Percentiles rank a stretch among this genome's conserved stretches.
phyloP scores from a whole-genome alignment of 1,140 invertebrate species.

The Maconellicoccus hirsutus region DNA sequence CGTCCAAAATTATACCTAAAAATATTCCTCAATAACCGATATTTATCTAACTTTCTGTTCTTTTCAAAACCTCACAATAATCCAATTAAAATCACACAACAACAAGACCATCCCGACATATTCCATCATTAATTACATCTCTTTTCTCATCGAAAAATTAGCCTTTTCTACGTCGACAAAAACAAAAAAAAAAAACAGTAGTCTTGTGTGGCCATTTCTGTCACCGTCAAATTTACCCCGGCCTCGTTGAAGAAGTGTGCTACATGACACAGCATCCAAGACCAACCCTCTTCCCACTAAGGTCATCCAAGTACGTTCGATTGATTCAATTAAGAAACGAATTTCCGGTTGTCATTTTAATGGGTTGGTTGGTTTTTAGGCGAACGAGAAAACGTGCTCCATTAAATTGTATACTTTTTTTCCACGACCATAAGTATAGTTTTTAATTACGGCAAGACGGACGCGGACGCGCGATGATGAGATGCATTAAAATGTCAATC shows the following conservation, averaged over 20 bases:
- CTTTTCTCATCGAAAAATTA: not conserved
- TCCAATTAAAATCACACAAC: not conserved
- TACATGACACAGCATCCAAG: not conserved
- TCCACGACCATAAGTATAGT: not conserved
- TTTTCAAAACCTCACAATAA: not conserved
- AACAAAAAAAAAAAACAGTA: too few species aligned
- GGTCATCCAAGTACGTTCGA: not conserved
- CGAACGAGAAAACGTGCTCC: not conserved
- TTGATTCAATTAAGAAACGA: not conserved
- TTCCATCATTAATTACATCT: not conserved
- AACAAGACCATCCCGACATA: not conserved
- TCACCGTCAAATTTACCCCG: too few species aligned
- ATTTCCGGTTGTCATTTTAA: constrained; percentile 5
- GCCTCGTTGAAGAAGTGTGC: not conserved
- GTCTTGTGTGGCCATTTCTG: too few species aligned
- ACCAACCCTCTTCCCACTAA: not conserved
- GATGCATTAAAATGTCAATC: not conserved
- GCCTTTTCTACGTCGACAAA: too few species aligned
- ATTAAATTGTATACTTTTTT: not conserved
- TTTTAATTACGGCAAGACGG: not conserved
- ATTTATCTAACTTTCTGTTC: not conserved
- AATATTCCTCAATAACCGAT: constrained; percentile 2
- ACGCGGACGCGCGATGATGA: not conserved
- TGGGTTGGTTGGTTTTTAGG: not conserved
- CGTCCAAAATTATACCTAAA: not conserved